phyloP scores from a whole-genome alignment of 2,113 vertebrate genomes.

The Ginglymostoma cirratum region DNA sequence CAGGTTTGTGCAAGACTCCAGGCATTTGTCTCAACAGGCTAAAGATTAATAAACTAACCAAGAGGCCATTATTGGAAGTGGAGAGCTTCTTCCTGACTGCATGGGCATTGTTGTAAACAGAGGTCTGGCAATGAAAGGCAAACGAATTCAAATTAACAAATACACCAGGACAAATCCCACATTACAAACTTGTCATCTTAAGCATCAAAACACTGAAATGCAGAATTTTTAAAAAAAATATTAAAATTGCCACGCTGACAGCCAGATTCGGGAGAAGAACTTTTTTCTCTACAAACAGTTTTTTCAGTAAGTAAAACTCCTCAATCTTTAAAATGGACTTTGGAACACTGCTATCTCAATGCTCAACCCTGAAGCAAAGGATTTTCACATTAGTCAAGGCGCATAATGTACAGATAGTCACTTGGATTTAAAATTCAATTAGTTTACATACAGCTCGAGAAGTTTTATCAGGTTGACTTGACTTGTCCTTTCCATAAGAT shows the following conservation, averaged over 20 bases:
- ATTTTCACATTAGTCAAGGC: not conserved
- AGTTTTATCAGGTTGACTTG: not conserved
- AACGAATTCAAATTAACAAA: not conserved
- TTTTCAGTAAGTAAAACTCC: not conserved
- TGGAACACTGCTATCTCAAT: not conserved
- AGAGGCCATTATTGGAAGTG: conserved; percentile 65
- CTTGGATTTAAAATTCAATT: not conserved
- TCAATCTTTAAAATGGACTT: not conserved
- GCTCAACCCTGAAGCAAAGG: not conserved
- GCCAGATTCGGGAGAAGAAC: not conserved
- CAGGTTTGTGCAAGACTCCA: not conserved
- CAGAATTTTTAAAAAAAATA: too few species aligned
- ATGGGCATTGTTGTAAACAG: conserved; percentile 66
- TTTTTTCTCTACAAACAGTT: not conserved
- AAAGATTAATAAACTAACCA: conserved; percentile 68
- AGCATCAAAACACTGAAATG: not conserved
- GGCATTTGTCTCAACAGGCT: not conserved
- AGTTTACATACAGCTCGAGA: conserved; percentile 21
- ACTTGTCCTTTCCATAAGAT: conserved; percentile 1
- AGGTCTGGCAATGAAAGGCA: conserved; percentile 56
- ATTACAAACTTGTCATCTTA: not conserved
- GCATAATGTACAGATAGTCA: not conserved
- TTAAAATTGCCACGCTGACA: not conserved
- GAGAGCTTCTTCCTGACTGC: conserved; percentile 63
- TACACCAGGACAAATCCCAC: not conserved